Base-by-base conservation (phyloP, 2,888 invertebrate species). In the Heliconius aoede region DNA sequence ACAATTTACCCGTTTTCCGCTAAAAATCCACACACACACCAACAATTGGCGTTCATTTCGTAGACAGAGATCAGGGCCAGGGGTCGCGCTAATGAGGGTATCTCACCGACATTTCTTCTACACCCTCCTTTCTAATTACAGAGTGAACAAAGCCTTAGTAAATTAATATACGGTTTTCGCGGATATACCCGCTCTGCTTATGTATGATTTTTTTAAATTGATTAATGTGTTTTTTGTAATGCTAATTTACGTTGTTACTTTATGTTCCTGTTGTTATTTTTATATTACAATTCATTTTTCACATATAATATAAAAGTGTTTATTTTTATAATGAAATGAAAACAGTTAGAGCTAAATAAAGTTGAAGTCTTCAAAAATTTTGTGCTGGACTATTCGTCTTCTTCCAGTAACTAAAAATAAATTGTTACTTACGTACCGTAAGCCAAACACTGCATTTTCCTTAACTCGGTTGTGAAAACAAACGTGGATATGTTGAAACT, bases 21-120 rank as follows among this genome's bases (percentile, higher is more conserved):
- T 79, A 73, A 77, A 78, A 74, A 67, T 67, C 72, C 65, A 72
- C 65, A 60, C 65, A 72, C 65, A 60, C 24, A 24, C 46, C 60
- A 65, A 76, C 76, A 72, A 76, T 76, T 40, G 30, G 61, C 67
- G 69, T 65, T 78, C 74, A 78, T 74, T 76, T 74, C 51, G 74
- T 75, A 79, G 76, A 62, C 71, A 67, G 64, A 73, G 76, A 76
- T 55, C 55, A 55, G 55, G 55, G 55, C 74, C 77, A 72, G 74
- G 78, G 75, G 75, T 69, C 71, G 80, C 81, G 80, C 85, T 86
- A 87, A 87, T 87, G 86, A 86, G 85, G 80, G 83, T 81, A 77
- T 81, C 79, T 73, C 74, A 78, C 76, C 82, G 81, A 82, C 81
- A 81, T 85, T 84, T 85, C 84, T 83, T 84, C 83, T 76, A 83